These are phyloP conservation scores for Drosophila varians DNA, from an alignment of 1,140 invertebrate species.

Conservation along the genomic window DNA sequence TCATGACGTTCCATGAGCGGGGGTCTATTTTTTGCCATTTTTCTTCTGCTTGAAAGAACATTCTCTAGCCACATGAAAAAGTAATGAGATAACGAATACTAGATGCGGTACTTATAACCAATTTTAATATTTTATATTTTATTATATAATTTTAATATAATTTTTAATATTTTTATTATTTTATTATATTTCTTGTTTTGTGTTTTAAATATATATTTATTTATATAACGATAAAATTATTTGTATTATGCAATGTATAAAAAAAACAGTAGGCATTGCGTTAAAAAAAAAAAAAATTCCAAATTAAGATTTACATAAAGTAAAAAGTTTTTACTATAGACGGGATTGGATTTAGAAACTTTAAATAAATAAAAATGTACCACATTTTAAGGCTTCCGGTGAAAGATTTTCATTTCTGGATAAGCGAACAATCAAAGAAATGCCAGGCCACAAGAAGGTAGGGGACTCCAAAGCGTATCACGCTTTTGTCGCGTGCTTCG, in stretches of 20 bases:
- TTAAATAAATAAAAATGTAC: neutral
- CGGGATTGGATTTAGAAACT: too few relatives aligned
- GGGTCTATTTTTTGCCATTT: conserved; percentile 28
- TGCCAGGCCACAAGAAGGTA: neutral
- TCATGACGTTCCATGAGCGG: conserved; percentile 35
- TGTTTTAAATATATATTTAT: too few relatives aligned
- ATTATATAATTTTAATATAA: neutral
- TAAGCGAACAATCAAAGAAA: neutral
- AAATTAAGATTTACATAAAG: neutral
- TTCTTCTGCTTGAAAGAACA: conserved; percentile 18
- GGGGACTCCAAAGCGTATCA: conserved; percentile 30
- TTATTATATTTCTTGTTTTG: too few relatives aligned
- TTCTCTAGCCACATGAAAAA: conserved; percentile 17
- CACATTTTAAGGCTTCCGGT: neutral
- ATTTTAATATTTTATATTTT: neutral
- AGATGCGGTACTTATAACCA: conserved; percentile 9
- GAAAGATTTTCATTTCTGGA: neutral
- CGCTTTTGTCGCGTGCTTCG: conserved; percentile 46
- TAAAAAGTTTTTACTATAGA: too few relatives aligned
- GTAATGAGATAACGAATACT: conserved; percentile 7
- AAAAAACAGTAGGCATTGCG: too few relatives aligned
- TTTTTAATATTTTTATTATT: too few relatives aligned
- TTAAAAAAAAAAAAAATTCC: too few relatives aligned
- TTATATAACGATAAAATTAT: too few relatives aligned
- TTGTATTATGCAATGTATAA: too few relatives aligned